Percentiles rank a stretch among this genome's conserved stretches.
Conservation (phyloP, 2,888 invertebrate species). For the Nowickia ferox region DNA sequence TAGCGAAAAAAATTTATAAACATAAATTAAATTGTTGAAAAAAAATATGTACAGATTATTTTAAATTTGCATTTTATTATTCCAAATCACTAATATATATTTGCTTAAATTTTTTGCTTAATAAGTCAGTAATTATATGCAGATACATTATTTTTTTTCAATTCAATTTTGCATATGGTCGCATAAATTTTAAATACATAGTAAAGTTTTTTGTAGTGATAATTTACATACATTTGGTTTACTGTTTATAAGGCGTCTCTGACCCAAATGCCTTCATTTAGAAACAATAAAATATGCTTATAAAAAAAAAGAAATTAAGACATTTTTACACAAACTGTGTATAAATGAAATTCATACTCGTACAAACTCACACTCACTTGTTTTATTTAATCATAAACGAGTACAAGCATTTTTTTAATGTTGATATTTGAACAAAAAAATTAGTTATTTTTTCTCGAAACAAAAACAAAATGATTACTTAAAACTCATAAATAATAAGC, state of each 20-base stretch:
- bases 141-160: constrained; percentile 5
- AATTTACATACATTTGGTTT: constrained; percentile 33
- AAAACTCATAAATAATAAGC: constrained; percentile 55
- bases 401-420: constrained; percentile 11
- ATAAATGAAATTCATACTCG: constrained; percentile 1
- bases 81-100: constrained; percentile 29
- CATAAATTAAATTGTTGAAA: constrained; percentile 18
- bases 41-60: not conserved
- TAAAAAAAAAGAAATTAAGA: constrained; percentile 18
- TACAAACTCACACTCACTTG: constrained; percentile 38
- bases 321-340: constrained; percentile 28
- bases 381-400: constrained; percentile 11
- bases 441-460: constrained; percentile 6
- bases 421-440: constrained; percentile 15
- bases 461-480: constrained; percentile 45
- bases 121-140: constrained; percentile 42
- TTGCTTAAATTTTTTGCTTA: constrained; percentile 17
- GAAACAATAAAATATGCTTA: constrained; percentile 43
- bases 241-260: constrained; percentile 63
- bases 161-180: constrained; percentile 25
- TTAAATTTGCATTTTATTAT: constrained; percentile 18
- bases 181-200: constrained; percentile 2
- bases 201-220: constrained; percentile 4
- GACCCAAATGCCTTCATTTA: constrained; percentile 71
- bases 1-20: constrained; percentile 7